Evolutionary conservation across 2,113 vertebrate genomes (phyloP), one percentile per base, ranked within the genome.

Genomic region (Aleadryas rufinucha): DNA sequence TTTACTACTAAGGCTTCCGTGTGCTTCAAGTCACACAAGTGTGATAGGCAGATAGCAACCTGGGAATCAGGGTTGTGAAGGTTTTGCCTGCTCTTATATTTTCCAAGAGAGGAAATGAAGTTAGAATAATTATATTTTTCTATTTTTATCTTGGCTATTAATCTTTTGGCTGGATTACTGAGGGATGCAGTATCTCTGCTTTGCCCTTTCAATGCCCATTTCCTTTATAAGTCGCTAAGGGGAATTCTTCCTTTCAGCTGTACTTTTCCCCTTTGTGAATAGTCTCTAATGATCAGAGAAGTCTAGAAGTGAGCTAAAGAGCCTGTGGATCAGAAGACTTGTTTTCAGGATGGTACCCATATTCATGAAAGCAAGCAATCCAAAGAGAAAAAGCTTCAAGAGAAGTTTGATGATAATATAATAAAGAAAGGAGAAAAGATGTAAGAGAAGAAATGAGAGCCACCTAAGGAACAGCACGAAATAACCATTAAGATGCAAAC

Each of bases 61-160:
- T 96, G 75, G 71, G 68, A 96, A 92, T 88, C 95, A 61, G 87
- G 76, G 79, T 71, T 96, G 63, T 56, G 68, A 90, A 86, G 93
- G 84, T 85, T 79, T 90, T 90, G 84, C 47, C 71, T 74, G 68
- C 68, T 84, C 71, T 94, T 77, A 54, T 44, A 78, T 86, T 88
- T 96, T 95, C 60, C 78, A 86, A 77, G 35, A 70, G 71, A 93
- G 88, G 61, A 96, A 97, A 95, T 88, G 54, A 95, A 96, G 63
- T 81, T 94, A 74, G 82, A 94, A 90, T 90, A 94, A 96, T 97
- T 92, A 90, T 95, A 81, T 92, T 92, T 96, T 95, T 81, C 92
- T 93, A 79, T 92, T 96, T 96, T 94, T 93, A 93, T 95, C 95
- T 88, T 81, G 49, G 41, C 59, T 95, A 93, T 93, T 96, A 96